Evolutionary conservation across 2,888 invertebrate genomes (phyloP).

Genomic region (Melanophora roralis): DNA sequence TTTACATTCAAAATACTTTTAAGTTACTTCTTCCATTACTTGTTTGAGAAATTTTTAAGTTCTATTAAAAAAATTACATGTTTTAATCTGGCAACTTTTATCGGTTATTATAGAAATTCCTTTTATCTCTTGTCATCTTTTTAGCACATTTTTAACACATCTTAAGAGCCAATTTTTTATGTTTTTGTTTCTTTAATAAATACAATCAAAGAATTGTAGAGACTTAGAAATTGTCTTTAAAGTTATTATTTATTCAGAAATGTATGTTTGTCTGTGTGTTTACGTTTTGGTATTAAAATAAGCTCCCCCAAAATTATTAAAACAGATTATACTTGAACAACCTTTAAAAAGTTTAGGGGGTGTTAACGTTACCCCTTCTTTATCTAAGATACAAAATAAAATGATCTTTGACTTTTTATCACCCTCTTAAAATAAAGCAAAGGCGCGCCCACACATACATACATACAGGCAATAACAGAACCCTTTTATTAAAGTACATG

Average conservation of each 20-base stretch:
- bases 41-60: too few relatives aligned
- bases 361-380: neutral
- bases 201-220: too few relatives aligned
- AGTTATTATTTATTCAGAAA: too few relatives aligned
- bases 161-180: neutral
- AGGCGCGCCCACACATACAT: neutral
- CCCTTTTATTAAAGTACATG: neutral
- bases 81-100: too few relatives aligned
- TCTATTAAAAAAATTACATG: too few relatives aligned
- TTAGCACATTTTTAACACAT: neutral
- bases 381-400: neutral
- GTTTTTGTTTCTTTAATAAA: neutral
- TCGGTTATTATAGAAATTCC: too few relatives aligned
- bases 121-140: too few relatives aligned
- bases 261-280: too few relatives aligned
- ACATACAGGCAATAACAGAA: neutral
- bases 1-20: too few relatives aligned
- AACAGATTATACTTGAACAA: slow-evolving; percentile 1
- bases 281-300: neutral
- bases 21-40: too few relatives aligned
- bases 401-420: slow-evolving; percentile 34
- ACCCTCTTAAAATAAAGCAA: slow-evolving; percentile 6
- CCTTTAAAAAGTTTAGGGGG: neutral
- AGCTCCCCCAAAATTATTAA: neutral
- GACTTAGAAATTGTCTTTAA: too few relatives aligned